A percentile compares a stretch with the other conserved stretches of the same genome.
These are phyloP conservation scores for Atrichornis clamosus DNA, from an alignment of 2,113 vertebrate species.

Conservation along the genomic window DNA sequence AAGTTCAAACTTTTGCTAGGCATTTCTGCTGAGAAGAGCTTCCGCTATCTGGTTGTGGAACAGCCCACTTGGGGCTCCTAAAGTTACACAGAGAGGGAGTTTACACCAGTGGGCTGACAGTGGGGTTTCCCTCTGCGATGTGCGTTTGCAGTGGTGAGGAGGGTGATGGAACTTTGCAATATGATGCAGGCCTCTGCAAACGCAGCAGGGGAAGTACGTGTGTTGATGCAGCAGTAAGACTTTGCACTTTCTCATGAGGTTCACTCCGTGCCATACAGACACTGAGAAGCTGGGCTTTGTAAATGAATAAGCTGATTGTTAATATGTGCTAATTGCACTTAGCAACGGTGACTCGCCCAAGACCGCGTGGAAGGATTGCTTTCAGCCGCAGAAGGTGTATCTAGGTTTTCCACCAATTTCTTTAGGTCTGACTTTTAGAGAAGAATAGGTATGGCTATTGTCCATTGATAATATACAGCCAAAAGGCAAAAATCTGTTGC, in stretches of 20 bases:
- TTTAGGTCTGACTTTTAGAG: neutral
- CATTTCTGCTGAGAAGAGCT: neutral
- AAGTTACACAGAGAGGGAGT: neutral
- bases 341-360: neutral
- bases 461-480: neutral
- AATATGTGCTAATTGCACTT: neutral
- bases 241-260: neutral
- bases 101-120: rapidly evolving
- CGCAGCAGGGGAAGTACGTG: rapidly evolving
- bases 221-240: neutral
- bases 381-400: neutral
- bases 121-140: rapidly evolving
- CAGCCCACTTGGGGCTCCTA: neutral
- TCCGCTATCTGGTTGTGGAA: rapidly evolving
- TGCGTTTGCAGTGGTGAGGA: neutral
- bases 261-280: rapidly evolving
- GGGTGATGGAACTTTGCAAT: neutral
- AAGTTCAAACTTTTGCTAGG: neutral
- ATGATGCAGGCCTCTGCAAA: neutral
- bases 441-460: slow-evolving; percentile 2
- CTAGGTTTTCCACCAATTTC: neutral
- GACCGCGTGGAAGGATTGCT: neutral
- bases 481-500: slow-evolving; percentile 20
- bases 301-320: neutral
- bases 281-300: neutral